Evolutionary conservation across 2,888 invertebrate species (phyloP).

Genomic region (Aethes cnicana): DNA sequence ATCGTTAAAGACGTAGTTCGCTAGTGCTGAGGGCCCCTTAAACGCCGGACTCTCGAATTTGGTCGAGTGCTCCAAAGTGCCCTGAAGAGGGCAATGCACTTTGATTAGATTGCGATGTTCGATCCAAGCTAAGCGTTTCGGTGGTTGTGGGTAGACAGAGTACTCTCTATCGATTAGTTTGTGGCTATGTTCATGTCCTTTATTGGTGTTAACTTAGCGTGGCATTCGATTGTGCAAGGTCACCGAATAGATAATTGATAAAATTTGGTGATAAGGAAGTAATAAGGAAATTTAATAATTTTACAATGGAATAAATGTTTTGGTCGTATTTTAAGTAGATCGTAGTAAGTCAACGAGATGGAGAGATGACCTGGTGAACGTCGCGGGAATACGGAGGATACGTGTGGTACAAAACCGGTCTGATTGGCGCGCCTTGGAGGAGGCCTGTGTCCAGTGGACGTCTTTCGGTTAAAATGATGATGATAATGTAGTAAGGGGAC

Average conservation of each 20-base stretch:
- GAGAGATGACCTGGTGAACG: too few relatives aligned
- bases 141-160: conserved; percentile 33
- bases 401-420: too few relatives aligned
- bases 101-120: conserved; percentile 66
- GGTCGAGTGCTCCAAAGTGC: conserved; percentile 47
- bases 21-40: conserved; percentile 47
- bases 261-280: too few relatives aligned
- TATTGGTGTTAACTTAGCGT: conserved; percentile 14
- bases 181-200: conserved; percentile 13
- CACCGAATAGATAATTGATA: not conserved
- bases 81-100: conserved; percentile 41
- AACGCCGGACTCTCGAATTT: conserved; percentile 54
- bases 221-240: not conserved
- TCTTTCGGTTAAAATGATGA: too few relatives aligned
- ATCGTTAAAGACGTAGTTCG: conserved; percentile 45
- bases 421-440: too few relatives aligned
- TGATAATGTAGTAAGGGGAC: too few relatives aligned
- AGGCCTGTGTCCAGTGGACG: too few relatives aligned
- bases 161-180: conserved; percentile 27
- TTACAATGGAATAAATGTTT: too few relatives aligned
- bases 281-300: too few relatives aligned
- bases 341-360: too few relatives aligned
- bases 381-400: too few relatives aligned
- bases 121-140: conserved; percentile 62
- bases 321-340: too few relatives aligned